Conservation (phyloP, 2,888 invertebrate genomes). For the Patella ulyssiponensis region DNA sequence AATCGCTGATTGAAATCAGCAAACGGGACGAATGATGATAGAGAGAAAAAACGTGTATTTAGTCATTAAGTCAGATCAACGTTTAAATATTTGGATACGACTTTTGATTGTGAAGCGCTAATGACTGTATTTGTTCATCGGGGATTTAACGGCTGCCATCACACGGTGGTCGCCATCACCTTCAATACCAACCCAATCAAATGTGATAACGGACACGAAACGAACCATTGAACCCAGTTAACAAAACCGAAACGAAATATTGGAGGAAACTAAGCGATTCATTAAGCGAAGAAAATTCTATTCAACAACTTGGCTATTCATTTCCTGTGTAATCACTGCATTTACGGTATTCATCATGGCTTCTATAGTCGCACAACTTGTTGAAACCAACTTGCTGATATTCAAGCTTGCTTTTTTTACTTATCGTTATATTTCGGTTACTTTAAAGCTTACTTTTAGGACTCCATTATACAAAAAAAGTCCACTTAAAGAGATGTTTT, state of each 20-base stretch:
- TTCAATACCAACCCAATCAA: slow-evolving; percentile 3
- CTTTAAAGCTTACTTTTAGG: too few species aligned
- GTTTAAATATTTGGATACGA: background rate
- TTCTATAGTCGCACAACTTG: too few species aligned
- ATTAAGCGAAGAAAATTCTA: slow-evolving; percentile 3
- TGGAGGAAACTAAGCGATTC: slow-evolving; percentile 6
- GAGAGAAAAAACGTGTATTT: background rate
- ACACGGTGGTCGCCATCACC: background rate
- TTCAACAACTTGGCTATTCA: background rate
- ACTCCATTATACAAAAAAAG: too few species aligned
- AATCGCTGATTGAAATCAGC: too few species aligned
- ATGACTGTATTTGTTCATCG: background rate
- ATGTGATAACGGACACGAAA: background rate
- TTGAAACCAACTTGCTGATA: too few species aligned
- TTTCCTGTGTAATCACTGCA: background rate
- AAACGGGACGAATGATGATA: background rate
- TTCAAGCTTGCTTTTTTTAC: too few species aligned
- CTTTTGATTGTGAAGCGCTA: background rate
- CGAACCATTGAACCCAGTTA: background rate
- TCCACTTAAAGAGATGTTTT: too few species aligned
- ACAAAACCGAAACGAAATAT: slow-evolving; percentile 4
- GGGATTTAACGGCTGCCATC: background rate
- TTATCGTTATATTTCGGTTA: too few species aligned
- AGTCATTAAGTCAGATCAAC: background rate
- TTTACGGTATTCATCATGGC: background rate